Base-by-base conservation (phyloP, 2,888 invertebrate species). In the Drosophila tanythrix region DNA sequence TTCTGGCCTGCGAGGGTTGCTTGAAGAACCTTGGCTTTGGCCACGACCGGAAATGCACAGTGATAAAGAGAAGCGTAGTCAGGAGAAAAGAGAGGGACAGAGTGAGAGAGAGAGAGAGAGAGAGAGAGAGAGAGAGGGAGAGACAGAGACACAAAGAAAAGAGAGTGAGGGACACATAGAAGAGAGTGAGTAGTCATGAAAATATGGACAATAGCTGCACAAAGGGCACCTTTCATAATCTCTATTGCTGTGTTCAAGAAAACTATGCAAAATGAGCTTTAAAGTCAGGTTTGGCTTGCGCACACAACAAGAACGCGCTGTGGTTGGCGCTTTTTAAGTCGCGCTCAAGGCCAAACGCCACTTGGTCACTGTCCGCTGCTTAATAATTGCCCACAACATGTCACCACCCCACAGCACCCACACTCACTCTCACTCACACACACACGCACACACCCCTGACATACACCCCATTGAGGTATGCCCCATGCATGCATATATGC, bases 241-340 rank as follows among this genome's bases (percentile, higher is more conserved):
- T 46, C 15, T 15, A 46, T 4, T 7, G 60, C 27, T 53, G 18
- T 29, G 40, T 46, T 21, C 36, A 36, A 43, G 15, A 40, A 48
- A 61, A 57, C 46, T 18, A 48, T 35, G 50, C n/a, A 15, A 50
- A 46, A 50, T 21, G n/a, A 27, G 15, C 35, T 27, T 35, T 29
- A 18, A 25, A 31, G 31, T 10, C 43, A 4, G 27, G 43, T 7
- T 31, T 21, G 29, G 25, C 27, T 43, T 33, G 21, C 61, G 43
- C 7, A 46, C 43, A 43, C 21, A 43, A 13, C 21, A 46, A 73
- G 71, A 74, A 73, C 74, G 74, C 74, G 76, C 69, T 38, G 70
- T 76, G 82, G 86, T 89, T 85, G 70, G 72, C 75, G 63, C 88
- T 85, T 82, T 89, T 77, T 88, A 88, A 85, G 86, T 68, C 52